These are phyloP conservation scores for Cephus pygmeus DNA, from an alignment of 2,888 invertebrate species.

Conservation along the genomic window DNA sequence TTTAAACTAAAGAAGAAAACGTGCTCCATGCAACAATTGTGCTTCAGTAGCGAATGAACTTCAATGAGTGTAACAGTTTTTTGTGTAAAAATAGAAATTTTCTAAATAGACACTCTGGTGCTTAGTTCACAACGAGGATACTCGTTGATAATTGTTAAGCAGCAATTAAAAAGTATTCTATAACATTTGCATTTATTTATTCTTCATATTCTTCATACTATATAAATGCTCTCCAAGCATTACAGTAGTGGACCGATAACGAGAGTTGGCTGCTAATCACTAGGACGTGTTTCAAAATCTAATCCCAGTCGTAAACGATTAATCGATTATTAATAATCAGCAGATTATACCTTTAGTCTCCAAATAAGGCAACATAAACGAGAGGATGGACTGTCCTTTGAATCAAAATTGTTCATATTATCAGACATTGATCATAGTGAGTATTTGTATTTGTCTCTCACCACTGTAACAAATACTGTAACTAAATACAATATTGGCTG, in stretches of 20 bases:
- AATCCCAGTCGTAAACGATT: too few species aligned
- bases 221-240: too few species aligned
- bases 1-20: not conserved
- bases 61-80: not conserved
- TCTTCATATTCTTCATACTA: not conserved
- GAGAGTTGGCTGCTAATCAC: too few species aligned
- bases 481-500: not conserved
- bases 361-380: not conserved
- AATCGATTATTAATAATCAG: too few species aligned
- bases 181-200: not conserved
- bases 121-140: not conserved
- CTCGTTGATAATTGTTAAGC: not conserved
- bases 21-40: not conserved
- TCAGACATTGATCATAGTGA: not conserved
- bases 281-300: too few species aligned
- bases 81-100: not conserved
- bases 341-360: too few species aligned
- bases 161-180: not conserved
- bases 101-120: not conserved
- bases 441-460: not conserved
- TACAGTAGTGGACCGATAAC: too few species aligned
- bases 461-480: not conserved
- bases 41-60: not conserved
- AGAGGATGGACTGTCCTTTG: not conserved
- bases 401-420: not conserved